phyloP scores from a whole-genome alignment of 2,113 vertebrate species.

The Dipodomys stephensi region DNA sequence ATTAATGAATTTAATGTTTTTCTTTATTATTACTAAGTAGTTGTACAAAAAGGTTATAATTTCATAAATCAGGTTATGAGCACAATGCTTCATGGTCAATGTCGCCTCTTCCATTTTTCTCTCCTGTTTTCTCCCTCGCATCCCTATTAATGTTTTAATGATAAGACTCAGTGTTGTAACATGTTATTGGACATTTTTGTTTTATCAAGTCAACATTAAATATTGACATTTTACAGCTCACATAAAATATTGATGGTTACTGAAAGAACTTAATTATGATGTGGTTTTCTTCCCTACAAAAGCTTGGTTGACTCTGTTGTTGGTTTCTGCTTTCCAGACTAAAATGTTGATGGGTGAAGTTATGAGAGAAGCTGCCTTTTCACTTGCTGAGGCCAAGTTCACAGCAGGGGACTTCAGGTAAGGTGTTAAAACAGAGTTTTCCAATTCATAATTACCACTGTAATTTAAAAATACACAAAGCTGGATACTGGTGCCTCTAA shows the following conservation, averaged over 20 bases:
- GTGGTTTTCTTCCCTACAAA: background rate
- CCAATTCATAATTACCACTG: conserved; percentile 27
- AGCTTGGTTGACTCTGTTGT: conserved; percentile 15
- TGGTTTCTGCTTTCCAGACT: conserved; percentile 88
- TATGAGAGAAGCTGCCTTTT: conserved; percentile 99
- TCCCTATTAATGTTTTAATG: too few species aligned
- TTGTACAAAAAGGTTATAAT: too few species aligned
- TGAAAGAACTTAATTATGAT: background rate
- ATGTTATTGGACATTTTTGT: conserved; percentile 4
- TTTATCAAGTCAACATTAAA: background rate
- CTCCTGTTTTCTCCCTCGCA: too few species aligned
- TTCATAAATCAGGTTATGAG: too few species aligned
- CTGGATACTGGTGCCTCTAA: too few species aligned
- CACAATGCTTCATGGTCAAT: too few species aligned
- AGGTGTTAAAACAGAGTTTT: conserved; percentile 68
- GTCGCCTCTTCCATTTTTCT: too few species aligned
- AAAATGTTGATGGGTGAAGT: conserved; percentile 99
- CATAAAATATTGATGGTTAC: background rate
- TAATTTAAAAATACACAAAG: background rate
- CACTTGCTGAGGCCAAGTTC: conserved; percentile 98
- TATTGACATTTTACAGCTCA: background rate
- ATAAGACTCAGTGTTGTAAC: background rate
- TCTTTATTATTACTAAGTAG: conserved; percentile 20
- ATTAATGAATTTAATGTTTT: conserved; percentile 46
- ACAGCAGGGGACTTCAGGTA: conserved; percentile 99